Percentiles rank a stretch among this genome's conserved stretches.
Evolutionary conservation across 2,797 vertebrate species (phyloP).

Genomic region (Chrysocyon brachyurus): DNA sequence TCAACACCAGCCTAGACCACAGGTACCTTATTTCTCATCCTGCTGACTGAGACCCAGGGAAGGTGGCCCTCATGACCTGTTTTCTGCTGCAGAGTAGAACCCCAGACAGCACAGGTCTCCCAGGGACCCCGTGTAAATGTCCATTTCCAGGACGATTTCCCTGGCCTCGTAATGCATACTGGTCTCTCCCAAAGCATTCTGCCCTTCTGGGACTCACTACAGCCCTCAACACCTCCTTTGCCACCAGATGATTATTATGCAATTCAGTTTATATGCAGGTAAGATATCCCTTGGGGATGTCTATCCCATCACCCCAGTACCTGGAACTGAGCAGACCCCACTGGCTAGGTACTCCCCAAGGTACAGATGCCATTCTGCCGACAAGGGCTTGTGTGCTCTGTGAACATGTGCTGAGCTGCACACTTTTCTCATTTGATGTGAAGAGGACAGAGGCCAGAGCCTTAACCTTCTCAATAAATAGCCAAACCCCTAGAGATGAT

Average conservation of each 20-base stretch:
- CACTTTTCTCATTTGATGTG: background rate
- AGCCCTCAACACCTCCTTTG: background rate
- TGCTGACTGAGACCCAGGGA: background rate
- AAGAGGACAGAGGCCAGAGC: background rate
- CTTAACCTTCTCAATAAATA: background rate
- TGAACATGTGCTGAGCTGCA: background rate
- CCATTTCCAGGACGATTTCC: background rate
- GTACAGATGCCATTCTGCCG: background rate
- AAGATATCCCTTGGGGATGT: background rate
- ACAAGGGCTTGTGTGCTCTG: background rate
- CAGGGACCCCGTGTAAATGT: accelerated
- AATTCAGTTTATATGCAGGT: background rate
- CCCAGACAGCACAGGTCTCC: background rate
- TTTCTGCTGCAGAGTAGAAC: background rate
- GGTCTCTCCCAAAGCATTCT: background rate
- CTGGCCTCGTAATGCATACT: background rate
- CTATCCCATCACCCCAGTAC: background rate
- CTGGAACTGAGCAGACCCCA: background rate
- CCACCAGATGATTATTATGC: background rate
- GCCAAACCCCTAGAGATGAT: background rate
- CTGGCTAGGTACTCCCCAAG: background rate
- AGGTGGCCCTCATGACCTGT: background rate
- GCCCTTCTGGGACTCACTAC: accelerated
- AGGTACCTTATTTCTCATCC: background rate
- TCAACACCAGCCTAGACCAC: background rate